Evolutionary conservation across 2,888 invertebrate genomes (phyloP).

Genomic region (Limnephilus marmoratus): DNA sequence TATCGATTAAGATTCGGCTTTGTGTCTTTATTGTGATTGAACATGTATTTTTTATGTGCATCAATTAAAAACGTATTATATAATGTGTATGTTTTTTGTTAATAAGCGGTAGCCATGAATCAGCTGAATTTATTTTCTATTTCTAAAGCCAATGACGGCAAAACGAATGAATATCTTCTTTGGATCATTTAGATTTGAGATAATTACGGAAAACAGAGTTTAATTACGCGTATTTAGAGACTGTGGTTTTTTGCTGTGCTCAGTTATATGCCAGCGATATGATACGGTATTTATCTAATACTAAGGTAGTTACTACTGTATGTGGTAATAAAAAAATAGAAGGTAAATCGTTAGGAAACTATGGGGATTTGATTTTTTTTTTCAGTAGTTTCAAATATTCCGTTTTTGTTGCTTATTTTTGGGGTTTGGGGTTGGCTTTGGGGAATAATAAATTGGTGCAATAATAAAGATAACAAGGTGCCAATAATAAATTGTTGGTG

Average conservation of each 20-base stretch:
- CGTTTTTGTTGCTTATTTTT: no score
- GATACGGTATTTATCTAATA: background rate
- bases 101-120: conserved; percentile 5
- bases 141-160: background rate
- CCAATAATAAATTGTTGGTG: no score
- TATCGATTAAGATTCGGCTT: background rate
- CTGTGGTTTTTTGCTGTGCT: background rate
- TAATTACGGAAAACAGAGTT: background rate
- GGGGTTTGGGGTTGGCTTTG: no score
- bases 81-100: background rate
- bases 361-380: no score
- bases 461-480: no score
- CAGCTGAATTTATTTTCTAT: background rate
- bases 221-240: conserved; percentile 2
- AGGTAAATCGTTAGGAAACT: no score
- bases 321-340: no score
- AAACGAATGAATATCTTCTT: background rate
- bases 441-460: no score
- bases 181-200: background rate
- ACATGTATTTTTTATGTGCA: background rate
- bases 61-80: conserved; percentile 12
- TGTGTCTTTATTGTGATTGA: conserved; percentile 15
- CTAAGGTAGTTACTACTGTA: no score
- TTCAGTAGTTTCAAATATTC: no score
- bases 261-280: background rate